phyloP scores from a whole-genome alignment of 2,797 vertebrate genomes.

The Coendou prehensilis region DNA sequence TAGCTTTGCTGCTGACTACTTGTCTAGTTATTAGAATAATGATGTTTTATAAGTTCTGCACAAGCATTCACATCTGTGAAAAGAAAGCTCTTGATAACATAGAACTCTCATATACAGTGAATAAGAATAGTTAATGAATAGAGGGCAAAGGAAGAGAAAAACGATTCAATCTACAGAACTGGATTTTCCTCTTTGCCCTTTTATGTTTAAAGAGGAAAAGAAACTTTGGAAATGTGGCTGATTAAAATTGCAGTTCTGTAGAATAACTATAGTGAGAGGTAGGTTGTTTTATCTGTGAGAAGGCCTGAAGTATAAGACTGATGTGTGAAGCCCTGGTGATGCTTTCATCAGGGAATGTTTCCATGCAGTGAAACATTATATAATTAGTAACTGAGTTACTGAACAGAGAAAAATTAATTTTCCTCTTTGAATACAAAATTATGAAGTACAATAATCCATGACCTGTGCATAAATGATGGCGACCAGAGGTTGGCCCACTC shows the following conservation, averaged over 20 bases:
- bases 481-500: neutral
- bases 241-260: neutral
- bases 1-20: neutral
- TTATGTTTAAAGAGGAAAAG: conserved; percentile 34
- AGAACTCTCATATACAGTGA: neutral
- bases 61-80: neutral
- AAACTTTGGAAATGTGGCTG: neutral
- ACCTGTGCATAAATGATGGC: neutral
- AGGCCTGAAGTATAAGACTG: neutral
- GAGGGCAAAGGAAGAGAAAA: neutral
- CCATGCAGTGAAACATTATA: neutral
- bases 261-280: neutral
- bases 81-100: neutral
- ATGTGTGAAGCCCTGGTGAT: neutral
- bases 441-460: neutral
- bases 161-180: neutral
- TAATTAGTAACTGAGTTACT: neutral
- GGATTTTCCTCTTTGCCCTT: conserved; percentile 13
- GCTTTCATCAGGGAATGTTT: neutral
- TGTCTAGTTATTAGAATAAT: neutral
- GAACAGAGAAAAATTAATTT: conserved; percentile 30
- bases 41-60: neutral
- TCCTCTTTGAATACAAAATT: neutral
- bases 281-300: neutral
- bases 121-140: neutral